Evolutionary conservation across 1,140 invertebrate genomes (phyloP), one percentile per base, ranked within the genome.

Genomic region (Solenopsis fugax): DNA sequence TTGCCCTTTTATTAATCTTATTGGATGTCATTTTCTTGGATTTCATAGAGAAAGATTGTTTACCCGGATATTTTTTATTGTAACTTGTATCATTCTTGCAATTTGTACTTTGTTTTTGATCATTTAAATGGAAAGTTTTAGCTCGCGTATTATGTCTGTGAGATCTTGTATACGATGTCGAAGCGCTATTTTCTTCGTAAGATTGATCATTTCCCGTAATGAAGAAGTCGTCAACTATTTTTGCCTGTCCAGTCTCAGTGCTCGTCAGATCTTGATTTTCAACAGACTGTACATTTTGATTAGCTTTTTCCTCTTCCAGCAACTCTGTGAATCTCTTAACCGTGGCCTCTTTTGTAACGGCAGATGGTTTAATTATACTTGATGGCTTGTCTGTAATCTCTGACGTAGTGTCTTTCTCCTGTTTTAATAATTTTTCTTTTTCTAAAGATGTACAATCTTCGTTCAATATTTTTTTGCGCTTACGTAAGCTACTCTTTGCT

Each of bases 171-270:
- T 50, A 24, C 9, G 37, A 75, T 1, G 41, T 60, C 7, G 69
- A 60, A 1, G 65, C 64, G 13, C 4, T 16, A 16, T n/a, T 82
- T 16, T 12, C 45, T 37, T 60, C 82, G 75, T 92, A 94, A 41
- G 87, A 65, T 29, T 85, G 41, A n/a, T 89, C 91, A 87, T 95
- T 87, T 41, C 18, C 85, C 0, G 89, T 92, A 12, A 93, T 52
- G 50, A 94, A 95, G 24, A 95, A 95, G 1, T 93, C 75, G 73
- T 95, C 93, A 0, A 80, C 75, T 73, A 91, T 81, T 65, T 92
- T 92, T 85, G 90, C 84, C 24, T 91, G 29, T 10, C 90, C 50
- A 1, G n/a, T 50, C 37, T 16, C 56, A 37, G 67, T 29, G n/a
- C 67, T 67, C 16, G 81, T 16, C 4, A 48, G 10, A 50, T 86